phyloP scores from a whole-genome alignment of 2,888 invertebrate genomes.

The Trachelus stipa region DNA sequence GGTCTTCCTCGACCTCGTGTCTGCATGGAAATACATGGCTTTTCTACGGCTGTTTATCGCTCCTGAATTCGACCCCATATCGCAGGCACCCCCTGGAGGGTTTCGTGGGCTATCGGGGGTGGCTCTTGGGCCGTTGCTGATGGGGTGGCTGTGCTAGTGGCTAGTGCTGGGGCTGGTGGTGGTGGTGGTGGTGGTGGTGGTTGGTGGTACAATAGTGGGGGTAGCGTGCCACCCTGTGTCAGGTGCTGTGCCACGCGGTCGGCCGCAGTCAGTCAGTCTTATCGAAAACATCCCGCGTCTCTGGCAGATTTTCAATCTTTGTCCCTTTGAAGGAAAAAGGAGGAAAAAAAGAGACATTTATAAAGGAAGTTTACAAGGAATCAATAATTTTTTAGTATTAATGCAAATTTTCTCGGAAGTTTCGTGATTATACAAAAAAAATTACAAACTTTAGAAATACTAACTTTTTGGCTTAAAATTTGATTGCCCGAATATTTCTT shows the following conservation, averaged over 20 bases:
- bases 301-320: constrained; percentile 11
- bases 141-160: neutral
- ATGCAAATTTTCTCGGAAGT: neutral
- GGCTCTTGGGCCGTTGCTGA: neutral
- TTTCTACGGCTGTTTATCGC: neutral
- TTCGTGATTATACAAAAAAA: neutral
- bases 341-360: neutral
- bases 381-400: neutral
- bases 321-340: neutral
- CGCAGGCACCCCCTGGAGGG: neutral
- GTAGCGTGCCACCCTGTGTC: constrained; percentile 55
- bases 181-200: neutral
- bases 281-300: constrained; percentile 52
- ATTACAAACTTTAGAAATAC: neutral
- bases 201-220: constrained; percentile 36
- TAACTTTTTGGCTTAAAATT: neutral
- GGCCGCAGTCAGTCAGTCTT: constrained; percentile 47
- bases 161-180: neutral
- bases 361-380: neutral
- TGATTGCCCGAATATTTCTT: neutral
- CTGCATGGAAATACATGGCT: neutral
- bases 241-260: constrained; percentile 57
- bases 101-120: neutral
- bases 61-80: neutral
- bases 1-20: neutral